Evolutionary conservation across 2,797 vertebrate species (phyloP).

Genomic region (Tiaroga cobitis): DNA sequence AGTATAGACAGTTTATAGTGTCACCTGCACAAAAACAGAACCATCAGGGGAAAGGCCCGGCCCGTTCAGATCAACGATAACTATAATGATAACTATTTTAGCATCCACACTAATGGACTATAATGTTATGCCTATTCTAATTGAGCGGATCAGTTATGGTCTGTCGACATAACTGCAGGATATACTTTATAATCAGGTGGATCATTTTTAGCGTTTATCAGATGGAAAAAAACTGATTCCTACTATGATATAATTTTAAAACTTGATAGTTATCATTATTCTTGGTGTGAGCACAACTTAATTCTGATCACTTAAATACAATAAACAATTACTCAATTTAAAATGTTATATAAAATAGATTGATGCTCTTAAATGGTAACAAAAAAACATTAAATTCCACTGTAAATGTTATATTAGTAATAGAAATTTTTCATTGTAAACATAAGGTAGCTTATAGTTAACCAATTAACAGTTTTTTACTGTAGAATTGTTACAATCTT

Average conservation of each 20-base stretch:
- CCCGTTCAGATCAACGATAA: background rate
- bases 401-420: background rate
- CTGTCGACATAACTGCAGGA: background rate
- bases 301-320: background rate
- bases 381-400: background rate
- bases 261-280: background rate
- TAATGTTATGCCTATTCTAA: background rate
- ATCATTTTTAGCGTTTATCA: background rate
- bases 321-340: background rate
- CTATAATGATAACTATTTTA: background rate
- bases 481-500: background rate
- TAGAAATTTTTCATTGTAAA: background rate
- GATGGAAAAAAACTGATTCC: background rate
- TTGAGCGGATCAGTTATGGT: background rate
- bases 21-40: background rate
- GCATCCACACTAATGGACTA: background rate
- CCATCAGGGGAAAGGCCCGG: background rate
- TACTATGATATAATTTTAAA: background rate
- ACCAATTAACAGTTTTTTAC: background rate
- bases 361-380: background rate
- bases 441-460: background rate
- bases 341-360: background rate
- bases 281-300: background rate
- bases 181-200: background rate
- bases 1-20: background rate